Evolutionary conservation across 2,113 vertebrate genomes (phyloP), one percentile per base, ranked within the genome.

Genomic region (Ifrita kowaldi): DNA sequence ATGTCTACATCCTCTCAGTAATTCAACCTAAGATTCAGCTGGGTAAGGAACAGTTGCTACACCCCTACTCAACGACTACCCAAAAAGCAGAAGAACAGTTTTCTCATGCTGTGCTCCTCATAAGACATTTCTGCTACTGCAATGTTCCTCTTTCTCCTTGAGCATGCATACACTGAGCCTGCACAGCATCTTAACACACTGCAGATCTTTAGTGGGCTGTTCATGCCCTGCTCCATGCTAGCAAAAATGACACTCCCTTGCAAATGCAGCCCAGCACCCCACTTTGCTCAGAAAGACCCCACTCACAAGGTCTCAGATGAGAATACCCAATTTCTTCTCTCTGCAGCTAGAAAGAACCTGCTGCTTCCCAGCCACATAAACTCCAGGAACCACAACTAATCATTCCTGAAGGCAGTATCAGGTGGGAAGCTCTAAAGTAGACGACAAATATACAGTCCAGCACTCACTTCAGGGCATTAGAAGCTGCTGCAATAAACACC

Each of bases 81-180:
- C 1, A 4, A 60, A 37, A 11, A 69, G 44, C 7, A 0, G 3
- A 75, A 70, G 44, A 44, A 32, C 0, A 2, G 28, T 32, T 35
- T 55, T 3, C 4, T 32, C 3, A 11, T 1, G 10, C 44, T 13
- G 16, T 37, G 30, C 41, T 77, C 26, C 18, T 26, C 4, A 0
- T 13, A 11, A 74, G 50, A 55, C 0, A 0, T 15, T 74, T 50
- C 76, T 65, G 41, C 59, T 62, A 77, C 33, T 2, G 21, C 16
- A 41, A 3, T 5, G 14, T 12, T 68, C 4, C 65, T 64, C 18
- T 16, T 68, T 59, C 39, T 21, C 52, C 53, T 39, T 5, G 3
- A 75, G 70, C 49, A n/a, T 1, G 3, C 33, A 26, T 3, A 14
- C 46, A 63, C 33, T 17, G 22, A 92, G 42, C 24, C 62, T 50